A percentile compares a stretch with the other conserved stretches of the same genome.
phyloP scores from a whole-genome alignment of 1,140 invertebrate genomes.

The Drosophila nigromelanica region DNA sequence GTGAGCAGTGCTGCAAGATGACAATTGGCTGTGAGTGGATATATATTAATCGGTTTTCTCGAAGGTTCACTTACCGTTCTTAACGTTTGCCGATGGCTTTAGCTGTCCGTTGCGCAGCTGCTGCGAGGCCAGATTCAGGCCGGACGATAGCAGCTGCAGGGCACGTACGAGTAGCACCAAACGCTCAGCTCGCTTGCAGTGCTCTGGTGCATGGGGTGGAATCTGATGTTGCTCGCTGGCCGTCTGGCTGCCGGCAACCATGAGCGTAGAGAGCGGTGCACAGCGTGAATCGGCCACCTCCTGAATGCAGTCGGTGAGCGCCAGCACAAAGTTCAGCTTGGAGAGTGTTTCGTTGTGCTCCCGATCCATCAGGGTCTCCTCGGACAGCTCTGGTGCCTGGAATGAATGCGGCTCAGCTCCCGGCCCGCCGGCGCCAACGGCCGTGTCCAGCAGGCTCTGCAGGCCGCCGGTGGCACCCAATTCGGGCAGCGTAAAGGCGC shows the following conservation, averaged over 20 bases:
- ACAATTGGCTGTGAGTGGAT: not conserved
- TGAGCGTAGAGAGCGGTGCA: slow-evolving; percentile 88
- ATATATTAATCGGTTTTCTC: no score
- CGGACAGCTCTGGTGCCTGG: slow-evolving; percentile 94
- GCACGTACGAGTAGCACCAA: slow-evolving; percentile 95
- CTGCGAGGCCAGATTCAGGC: slow-evolving; percentile 94
- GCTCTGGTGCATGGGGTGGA: slow-evolving; percentile 85
- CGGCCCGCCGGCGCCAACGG: slow-evolving; percentile 86
- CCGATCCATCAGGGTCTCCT: slow-evolving; percentile 97
- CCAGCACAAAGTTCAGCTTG: slow-evolving; percentile 96
- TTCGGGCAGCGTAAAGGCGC: slow-evolving; percentile 91
- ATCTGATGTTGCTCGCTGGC: slow-evolving; percentile 64
- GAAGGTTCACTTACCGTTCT: slow-evolving; percentile 88
- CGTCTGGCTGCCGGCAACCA: slow-evolving; percentile 77
- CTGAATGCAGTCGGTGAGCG: slow-evolving; percentile 94
- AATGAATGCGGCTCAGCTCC: slow-evolving; percentile 89
- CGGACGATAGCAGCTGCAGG: slow-evolving; percentile 96
- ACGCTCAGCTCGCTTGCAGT: slow-evolving; percentile 91
- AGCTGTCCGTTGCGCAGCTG: slow-evolving; percentile 93
- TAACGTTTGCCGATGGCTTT: slow-evolving; percentile 95
- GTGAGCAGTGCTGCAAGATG: slow-evolving; percentile 91
- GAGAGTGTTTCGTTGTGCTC: slow-evolving; percentile 97
- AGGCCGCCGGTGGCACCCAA: slow-evolving; percentile 88
- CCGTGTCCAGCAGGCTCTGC: slow-evolving; percentile 86
- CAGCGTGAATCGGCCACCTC: slow-evolving; percentile 92